Base-by-base conservation (phyloP, 2,888 invertebrate species). In the Ceriagrion tenellum region DNA sequence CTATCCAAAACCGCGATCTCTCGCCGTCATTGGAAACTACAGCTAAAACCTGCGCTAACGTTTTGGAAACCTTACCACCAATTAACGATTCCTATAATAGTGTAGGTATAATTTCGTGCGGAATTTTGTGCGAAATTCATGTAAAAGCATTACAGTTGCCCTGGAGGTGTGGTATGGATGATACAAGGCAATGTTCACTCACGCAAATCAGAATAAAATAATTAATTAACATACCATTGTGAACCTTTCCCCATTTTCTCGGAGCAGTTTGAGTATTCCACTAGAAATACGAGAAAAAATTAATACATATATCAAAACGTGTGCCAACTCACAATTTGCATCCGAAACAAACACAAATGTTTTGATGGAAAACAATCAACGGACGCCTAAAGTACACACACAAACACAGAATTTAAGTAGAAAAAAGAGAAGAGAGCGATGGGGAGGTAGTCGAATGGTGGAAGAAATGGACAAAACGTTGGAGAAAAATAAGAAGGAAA, bases 351-450 rank as follows among this genome's bases (percentile, higher is more conserved):
- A 47, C 47, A 47, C 47, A 69, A 26, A 23, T 12, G 8, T n/a
- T 59, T 59, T 91, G 59, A 40, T 30, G n/a, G 26, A 63, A 63
- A 93, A 93, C 93, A 93, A 93, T 93, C 74, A 74, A 55, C 26
- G 26, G 47, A 56, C 18, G 59, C 63, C 40, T 59, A 35, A 35
- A 47, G 47, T 47, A 47, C 47, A 47, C 47, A 91, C 35, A 91
- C 35, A 35, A n/a, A 20, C 30, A 20, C 20, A 63, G 40, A 40
- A 47, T 63, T 63, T 40, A n/a, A 16, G 40, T 20, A 6, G 40
- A n/a, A 63, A 26, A 63, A 59, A 35, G 13, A 55, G 16, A 63
- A 20, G 59, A 59, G 47, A 59, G 59, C 59, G 59, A 20, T 59
- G 63, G 12, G n/a, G 8, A 81, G 30, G 81, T 16, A 30, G 16